Evolutionary conservation across 1,140 invertebrate species (phyloP).

Genomic region (Spodoptera frugiperda): DNA sequence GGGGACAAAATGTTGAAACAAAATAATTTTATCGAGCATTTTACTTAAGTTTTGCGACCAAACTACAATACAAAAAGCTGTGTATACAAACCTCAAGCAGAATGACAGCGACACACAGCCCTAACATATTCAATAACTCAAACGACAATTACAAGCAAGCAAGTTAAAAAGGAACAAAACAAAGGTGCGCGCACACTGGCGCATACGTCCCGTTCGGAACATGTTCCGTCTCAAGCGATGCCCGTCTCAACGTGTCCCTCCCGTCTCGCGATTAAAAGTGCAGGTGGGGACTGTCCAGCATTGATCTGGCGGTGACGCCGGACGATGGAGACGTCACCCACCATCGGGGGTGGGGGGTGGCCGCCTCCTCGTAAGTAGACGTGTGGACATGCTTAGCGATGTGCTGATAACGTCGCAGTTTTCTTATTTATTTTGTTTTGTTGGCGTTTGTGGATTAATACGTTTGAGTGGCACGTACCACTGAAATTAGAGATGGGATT

Average conservation of each 20-base stretch:
- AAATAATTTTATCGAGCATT: background rate
- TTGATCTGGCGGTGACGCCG: constrained; percentile 75
- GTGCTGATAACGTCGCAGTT: constrained; percentile 67
- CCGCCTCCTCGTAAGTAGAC: constrained; percentile 50
- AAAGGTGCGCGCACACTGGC: constrained; percentile 55
- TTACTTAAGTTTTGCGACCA: background rate
- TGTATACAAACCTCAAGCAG: background rate
- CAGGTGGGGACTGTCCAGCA: constrained; percentile 76
- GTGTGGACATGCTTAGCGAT: constrained; percentile 75
- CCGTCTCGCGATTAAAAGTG: constrained; percentile 77
- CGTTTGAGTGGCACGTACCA: constrained; percentile 24
- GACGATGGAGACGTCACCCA: constrained; percentile 65
- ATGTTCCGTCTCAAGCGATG: constrained; percentile 38
- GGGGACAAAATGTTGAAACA: background rate
- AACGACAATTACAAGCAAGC: constrained; percentile 25
- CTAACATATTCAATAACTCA: constrained; percentile 34
- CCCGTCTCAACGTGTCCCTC: constrained; percentile 48
- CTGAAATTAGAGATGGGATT: constrained; percentile 17
- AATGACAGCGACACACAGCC: background rate
- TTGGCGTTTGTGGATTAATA: constrained; percentile 37
- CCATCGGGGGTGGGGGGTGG: constrained; percentile 18
- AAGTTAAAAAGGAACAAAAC: constrained; percentile 43
- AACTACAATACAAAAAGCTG: background rate
- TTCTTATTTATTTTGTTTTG: constrained; percentile 62
- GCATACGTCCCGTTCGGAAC: constrained; percentile 12